These are phyloP conservation scores for Andricus quercusramuli DNA, from an alignment of 2,888 invertebrate genomes.

Conservation along the genomic window DNA sequence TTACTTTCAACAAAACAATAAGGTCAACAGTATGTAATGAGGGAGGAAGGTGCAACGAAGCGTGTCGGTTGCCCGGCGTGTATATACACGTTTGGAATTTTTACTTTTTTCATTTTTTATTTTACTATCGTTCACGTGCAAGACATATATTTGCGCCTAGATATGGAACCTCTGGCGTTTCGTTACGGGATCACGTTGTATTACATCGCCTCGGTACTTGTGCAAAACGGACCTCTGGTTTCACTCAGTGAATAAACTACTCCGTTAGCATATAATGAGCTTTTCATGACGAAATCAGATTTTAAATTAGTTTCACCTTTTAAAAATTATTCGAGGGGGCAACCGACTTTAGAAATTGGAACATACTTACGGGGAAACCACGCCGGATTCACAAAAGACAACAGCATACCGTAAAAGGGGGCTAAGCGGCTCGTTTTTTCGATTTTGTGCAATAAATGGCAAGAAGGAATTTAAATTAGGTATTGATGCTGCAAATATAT, in stretches of 20 bases:
- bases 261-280: conserved; percentile 1
- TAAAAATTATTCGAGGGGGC: too few relatives aligned
- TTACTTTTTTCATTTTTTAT: background rate
- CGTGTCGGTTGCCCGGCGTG: conserved; percentile 55
- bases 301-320: background rate
- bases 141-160: conserved; percentile 13
- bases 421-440: too few relatives aligned
- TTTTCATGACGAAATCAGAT: background rate
- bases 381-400: too few relatives aligned
- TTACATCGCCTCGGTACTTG: conserved; percentile 6
- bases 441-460: too few relatives aligned
- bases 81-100: conserved; percentile 15
- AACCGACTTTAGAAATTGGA: background rate
- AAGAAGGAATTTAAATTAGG: too few relatives aligned
- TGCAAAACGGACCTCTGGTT: conserved; percentile 7
- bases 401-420: too few relatives aligned
- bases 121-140: conserved; percentile 18
- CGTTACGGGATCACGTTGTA: conserved; percentile 30
- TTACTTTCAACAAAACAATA: conserved; percentile 70
- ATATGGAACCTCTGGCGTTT: conserved; percentile 35
- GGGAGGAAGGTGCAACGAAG: conserved; percentile 70
- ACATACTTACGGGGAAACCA: background rate
- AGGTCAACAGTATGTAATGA: conserved; percentile 70
- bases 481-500: too few relatives aligned
- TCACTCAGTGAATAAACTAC: background rate